Evolutionary conservation across 2,888 invertebrate genomes (phyloP).

Genomic region (Latrodectus elegans): DNA sequence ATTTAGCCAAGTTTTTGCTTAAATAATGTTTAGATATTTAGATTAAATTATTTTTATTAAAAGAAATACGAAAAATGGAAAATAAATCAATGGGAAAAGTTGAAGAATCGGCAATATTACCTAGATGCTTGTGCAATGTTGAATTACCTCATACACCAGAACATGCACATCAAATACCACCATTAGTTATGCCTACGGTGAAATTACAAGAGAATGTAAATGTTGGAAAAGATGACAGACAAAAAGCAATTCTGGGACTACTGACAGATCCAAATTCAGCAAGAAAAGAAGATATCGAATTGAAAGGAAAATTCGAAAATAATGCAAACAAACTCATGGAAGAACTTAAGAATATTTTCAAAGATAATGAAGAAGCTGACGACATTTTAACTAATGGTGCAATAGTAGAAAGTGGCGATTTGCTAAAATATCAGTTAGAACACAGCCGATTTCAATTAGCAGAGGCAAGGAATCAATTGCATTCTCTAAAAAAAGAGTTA

Average conservation of each 20-base stretch:
- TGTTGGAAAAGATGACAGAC: slow-evolving; percentile 3
- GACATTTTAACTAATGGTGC: neutral
- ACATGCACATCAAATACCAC: slow-evolving; percentile 23
- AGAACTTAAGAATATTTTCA: neutral
- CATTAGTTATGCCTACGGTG: neutral
- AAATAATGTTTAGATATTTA: no score
- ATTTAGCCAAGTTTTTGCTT: no score
- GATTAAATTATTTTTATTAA: no score
- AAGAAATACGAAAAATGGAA: neutral
- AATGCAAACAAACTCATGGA: slow-evolving; percentile 24
- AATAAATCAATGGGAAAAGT: neutral
- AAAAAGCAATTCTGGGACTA: slow-evolving; percentile 20
- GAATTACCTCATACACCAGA: slow-evolving; percentile 34
- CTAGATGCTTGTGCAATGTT: slow-evolving; percentile 48
- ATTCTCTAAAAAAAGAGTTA: slow-evolving; percentile 34
- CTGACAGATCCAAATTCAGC: slow-evolving; percentile 10
- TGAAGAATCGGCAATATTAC: slow-evolving; percentile 9
- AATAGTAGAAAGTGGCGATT: slow-evolving; percentile 11
- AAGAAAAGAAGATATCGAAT: slow-evolving; percentile 17
- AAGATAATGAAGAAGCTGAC: neutral
- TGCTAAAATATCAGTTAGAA: slow-evolving; percentile 37
- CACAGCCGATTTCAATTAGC: slow-evolving; percentile 46
- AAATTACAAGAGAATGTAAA: neutral
- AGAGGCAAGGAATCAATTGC: slow-evolving; percentile 43
- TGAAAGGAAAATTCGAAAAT: slow-evolving; percentile 24